phyloP scores from a whole-genome alignment of 2,113 vertebrate species.

The Coreoperca whiteheadi region DNA sequence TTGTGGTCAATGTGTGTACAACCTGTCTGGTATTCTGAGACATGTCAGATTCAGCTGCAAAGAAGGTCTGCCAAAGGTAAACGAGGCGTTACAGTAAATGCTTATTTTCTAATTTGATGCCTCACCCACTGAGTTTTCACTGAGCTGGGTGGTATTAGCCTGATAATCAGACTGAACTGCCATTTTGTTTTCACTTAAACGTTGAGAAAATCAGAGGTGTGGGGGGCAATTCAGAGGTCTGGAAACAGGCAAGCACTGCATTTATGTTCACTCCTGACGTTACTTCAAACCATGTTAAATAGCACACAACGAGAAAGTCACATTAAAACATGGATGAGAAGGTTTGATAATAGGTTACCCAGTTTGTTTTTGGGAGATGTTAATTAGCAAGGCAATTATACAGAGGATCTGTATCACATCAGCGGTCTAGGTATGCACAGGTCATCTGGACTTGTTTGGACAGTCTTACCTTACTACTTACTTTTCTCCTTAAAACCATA shows the following conservation, averaged over 20 bases:
- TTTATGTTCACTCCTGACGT: background rate
- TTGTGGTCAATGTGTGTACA: background rate
- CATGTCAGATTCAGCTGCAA: slow-evolving; percentile 3
- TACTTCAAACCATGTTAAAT: background rate
- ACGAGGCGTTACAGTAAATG: slow-evolving; percentile 42
- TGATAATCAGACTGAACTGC: slow-evolving; percentile 39
- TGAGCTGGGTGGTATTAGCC: slow-evolving; percentile 17
- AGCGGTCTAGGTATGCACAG: background rate
- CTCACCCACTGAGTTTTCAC: slow-evolving; percentile 46
- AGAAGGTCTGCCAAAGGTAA: slow-evolving; percentile 25
- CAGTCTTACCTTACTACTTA: background rate
- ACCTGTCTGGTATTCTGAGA: background rate
- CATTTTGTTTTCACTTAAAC: slow-evolving; percentile 31
- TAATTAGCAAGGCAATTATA: background rate
- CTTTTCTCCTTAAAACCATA: background rate
- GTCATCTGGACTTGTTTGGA: background rate
- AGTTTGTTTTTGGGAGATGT: background rate
- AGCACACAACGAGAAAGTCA: background rate
- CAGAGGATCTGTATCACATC: slow-evolving; percentile 2
- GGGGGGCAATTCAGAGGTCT: background rate
- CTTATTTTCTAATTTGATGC: slow-evolving; percentile 67
- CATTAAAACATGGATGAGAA: slow-evolving; percentile 21
- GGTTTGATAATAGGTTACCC: background rate
- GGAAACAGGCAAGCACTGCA: background rate
- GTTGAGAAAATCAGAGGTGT: background rate